Percentiles rank a stretch among this genome's conserved stretches.
phyloP scores from a whole-genome alignment of 1,140 invertebrate species.

The Adoxophyes honmai region DNA sequence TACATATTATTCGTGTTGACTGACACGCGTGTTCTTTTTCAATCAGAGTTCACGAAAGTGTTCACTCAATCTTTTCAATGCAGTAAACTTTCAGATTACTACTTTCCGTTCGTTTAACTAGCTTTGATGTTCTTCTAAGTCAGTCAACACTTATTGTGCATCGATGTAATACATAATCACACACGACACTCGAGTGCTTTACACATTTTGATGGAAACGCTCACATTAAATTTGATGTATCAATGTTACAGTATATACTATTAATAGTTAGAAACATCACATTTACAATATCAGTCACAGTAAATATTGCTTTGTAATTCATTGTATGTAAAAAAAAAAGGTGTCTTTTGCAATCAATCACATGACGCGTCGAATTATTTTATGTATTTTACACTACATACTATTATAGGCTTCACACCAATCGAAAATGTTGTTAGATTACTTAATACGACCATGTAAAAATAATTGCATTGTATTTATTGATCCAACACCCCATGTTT shows the following conservation, averaged over 20 bases:
- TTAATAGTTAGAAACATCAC: constrained; percentile 18
- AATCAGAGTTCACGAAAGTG: constrained; percentile 17
- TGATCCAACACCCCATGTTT: constrained; percentile 2
- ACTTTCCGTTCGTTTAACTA: not conserved
- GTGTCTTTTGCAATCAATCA: constrained; percentile 31
- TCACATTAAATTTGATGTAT: constrained; percentile 43
- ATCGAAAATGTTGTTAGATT: not conserved
- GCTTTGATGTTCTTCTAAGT: constrained; percentile 32
- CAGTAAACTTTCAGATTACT: constrained; percentile 17
- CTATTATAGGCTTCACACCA: constrained; percentile 24
- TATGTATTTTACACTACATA: constrained; percentile 47
- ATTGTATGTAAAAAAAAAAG: constrained; percentile 30
- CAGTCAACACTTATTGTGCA: constrained; percentile 59
- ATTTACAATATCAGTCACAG: constrained; percentile 30
- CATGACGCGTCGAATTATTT: constrained; percentile 36
- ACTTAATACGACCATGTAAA: not conserved
- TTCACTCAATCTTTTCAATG: constrained; percentile 9
- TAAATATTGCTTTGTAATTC: constrained; percentile 17
- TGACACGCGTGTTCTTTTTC: constrained; percentile 35
- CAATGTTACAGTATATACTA: constrained; percentile 39
- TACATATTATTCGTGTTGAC: constrained; percentile 63
- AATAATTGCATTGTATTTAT: constrained; percentile 3
- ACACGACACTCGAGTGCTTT: constrained; percentile 52
- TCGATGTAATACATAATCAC: constrained; percentile 51
- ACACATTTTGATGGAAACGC: constrained; percentile 33